Base-by-base conservation (phyloP, 2,797 vertebrate genomes). In the Sebastes baramenuke region DNA sequence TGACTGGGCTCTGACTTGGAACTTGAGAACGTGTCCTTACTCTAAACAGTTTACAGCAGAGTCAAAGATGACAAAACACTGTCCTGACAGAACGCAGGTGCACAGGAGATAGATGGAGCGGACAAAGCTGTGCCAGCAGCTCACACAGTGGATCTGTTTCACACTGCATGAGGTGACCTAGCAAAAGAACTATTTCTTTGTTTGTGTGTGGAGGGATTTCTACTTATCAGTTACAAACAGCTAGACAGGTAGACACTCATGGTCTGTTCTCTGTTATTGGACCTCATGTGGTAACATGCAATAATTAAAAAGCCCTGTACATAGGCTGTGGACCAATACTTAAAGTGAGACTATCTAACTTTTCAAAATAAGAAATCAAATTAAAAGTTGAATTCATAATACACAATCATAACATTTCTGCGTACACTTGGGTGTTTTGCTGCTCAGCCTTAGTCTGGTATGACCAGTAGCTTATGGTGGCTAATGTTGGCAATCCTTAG, bases 11-110 rank as follows among this genome's bases (percentile, higher is more conserved):
- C 90, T 52, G 84, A 75, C 77, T 49, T 64, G 71, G 81, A 87
- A 73, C 88, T 60, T 62, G 74, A 90, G 86, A 93, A 88, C 82
- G 87, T 91, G 90, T 91, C 77, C 71, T 80, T 68, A 56, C 76
- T 94, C 85, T 93, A 95, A 95, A 96, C 94, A 94, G 93, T 96
- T 95, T 94, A 92, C 89, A 92, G 68, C 65, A 9, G 71, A 77
- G 87, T 92, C 83, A 82, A 52, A 61, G 32, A 72, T 77, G 85
- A 90, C 77, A 82, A 79, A 88, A 87, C 85, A 79, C 64, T 36
- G 80, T 68, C 54, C 54, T 84, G 88, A 92, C 73, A 71, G 81
- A 86, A 86, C 68, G 1, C 90, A 92, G 92, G 84, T 59, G 79
- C 86, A 89, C 64, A 8, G 36, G 36, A 67, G 80, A 64, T 10